A percentile compares a stretch with the other conserved stretches of the same genome.
Conservation (phyloP, 92 coral and sea anemone species). For the Plumapathes pennacea region DNA sequence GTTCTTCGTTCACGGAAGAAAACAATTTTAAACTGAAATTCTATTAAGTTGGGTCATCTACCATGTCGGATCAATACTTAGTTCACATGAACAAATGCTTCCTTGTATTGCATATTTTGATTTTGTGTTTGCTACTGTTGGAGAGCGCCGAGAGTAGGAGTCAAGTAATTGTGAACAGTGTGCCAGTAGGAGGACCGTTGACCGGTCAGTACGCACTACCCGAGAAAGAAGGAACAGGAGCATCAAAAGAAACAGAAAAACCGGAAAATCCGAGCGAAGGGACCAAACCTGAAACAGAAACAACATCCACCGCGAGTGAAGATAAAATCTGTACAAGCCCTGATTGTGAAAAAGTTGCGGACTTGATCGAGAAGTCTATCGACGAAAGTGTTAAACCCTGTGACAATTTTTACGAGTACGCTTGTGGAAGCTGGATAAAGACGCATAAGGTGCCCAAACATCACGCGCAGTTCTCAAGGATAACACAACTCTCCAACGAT, state of each 20-base stretch:
- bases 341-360: slow-evolving; percentile 55
- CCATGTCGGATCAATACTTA: too few species aligned
- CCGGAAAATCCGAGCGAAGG: background rate
- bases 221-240: background rate
- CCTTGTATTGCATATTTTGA: too few species aligned
- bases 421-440: slow-evolving; percentile 90
- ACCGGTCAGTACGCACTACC: background rate
- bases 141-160: too few species aligned
- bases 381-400: slow-evolving; percentile 76
- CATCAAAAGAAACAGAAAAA: background rate
- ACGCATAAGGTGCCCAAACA: slow-evolving; percentile 74
- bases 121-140: too few species aligned
- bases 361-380: slow-evolving; percentile 62
- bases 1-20: too few species aligned
- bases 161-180: too few species aligned
- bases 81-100: too few species aligned
- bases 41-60: too few species aligned
- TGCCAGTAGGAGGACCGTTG: background rate
- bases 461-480: slow-evolving; percentile 82
- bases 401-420: slow-evolving; percentile 88
- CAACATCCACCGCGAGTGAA: too few species aligned
- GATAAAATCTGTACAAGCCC: slow-evolving; percentile 56
- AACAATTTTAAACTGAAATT: too few species aligned
- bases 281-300: background rate
- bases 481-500: slow-evolving; percentile 75